Evolutionary conservation across 2,113 vertebrate genomes (phyloP).

Genomic region (Spea multiplicata): DNA sequence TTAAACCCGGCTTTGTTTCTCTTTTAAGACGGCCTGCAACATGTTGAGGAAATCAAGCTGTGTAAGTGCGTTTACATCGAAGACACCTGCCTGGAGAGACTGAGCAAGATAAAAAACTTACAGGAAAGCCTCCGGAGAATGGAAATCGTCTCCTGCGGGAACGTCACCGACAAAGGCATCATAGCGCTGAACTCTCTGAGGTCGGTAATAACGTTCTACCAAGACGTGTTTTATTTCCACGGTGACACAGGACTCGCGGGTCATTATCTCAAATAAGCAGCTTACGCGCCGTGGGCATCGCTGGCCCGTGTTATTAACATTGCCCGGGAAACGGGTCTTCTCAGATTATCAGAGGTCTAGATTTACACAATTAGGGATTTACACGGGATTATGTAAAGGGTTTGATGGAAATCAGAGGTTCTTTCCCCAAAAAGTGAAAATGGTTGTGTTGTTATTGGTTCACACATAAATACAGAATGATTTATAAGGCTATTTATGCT

Average conservation of each 20-base stretch:
- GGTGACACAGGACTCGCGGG: neutral
- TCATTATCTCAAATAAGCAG: too few species aligned
- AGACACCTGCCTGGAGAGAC: slow-evolving; percentile 81
- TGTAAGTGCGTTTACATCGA: slow-evolving; percentile 88
- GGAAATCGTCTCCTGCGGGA: slow-evolving; percentile 88
- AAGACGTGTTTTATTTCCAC: neutral
- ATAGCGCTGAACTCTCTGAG: slow-evolving; percentile 74
- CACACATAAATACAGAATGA: too few species aligned
- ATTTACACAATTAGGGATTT: too few species aligned
- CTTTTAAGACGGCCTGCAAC: slow-evolving; percentile 79
- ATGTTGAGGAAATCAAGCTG: slow-evolving; percentile 83
- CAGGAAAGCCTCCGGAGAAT: slow-evolving; percentile 76
- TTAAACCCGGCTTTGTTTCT: neutral
- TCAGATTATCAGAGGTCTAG: too few species aligned
- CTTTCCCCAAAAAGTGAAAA: too few species aligned
- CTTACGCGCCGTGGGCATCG: too few species aligned
- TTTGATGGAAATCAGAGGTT: too few species aligned
- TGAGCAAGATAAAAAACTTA: slow-evolving; percentile 76
- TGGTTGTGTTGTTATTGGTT: too few species aligned
- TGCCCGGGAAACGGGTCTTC: too few species aligned
- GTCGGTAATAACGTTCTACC: neutral
- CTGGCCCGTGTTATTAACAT: too few species aligned
- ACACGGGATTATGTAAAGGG: too few species aligned
- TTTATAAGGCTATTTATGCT: too few species aligned
- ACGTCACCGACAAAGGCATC: slow-evolving; percentile 85